Evolutionary conservation across 1,140 invertebrate species (phyloP), one percentile per base, ranked within the genome.

Genomic region (Drosophila arizonae): DNA sequence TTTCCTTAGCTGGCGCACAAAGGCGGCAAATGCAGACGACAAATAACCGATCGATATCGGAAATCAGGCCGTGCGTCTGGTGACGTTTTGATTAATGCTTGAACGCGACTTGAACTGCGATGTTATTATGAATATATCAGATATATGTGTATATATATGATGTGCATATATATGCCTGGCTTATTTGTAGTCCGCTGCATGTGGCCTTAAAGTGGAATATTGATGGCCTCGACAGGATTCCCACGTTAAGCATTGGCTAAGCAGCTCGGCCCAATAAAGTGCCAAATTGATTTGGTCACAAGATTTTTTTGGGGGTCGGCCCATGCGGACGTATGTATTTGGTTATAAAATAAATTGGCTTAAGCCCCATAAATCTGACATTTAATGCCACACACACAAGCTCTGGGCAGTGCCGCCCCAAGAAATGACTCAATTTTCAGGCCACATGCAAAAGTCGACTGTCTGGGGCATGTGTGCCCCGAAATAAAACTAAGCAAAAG

Each of bases 21-120:
- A 84, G 79, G 81, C 81, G 51, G 50, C 69, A 57, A 21, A 55
- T 36, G 52, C 52, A 69, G 30, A 56, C 62, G 60, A 63, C 77
- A 80, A 72, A 72, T 72, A 63, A 67, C 66, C 41, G 74, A 50
- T 57, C 60, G 70, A 66, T 76, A 86, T 87, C 81, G 79, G 54
- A 77, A 71, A 43, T 36, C 15, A 70, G 52, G 26, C 68, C 54
- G 64, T 55, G 56, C 48, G 71, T 69, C 66, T 86, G 82, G 76
- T 87, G 82, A 86, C 82, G 72, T 79, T 87, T 86, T 86, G 82
- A 86, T 86, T 86, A 87, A 86, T 82, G 72, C 36, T 24, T 17
- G 41, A 56, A 41, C 9, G 24, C 50, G 39, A 60, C 77, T 55
- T 66, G 61, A 60, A 67, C 54, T 70, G 78, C 51, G 72, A 45